Evolutionary conservation across 2,113 vertebrate genomes (phyloP), one percentile per base, ranked within the genome.

Genomic region (Dolichallabes microphthalmus): DNA sequence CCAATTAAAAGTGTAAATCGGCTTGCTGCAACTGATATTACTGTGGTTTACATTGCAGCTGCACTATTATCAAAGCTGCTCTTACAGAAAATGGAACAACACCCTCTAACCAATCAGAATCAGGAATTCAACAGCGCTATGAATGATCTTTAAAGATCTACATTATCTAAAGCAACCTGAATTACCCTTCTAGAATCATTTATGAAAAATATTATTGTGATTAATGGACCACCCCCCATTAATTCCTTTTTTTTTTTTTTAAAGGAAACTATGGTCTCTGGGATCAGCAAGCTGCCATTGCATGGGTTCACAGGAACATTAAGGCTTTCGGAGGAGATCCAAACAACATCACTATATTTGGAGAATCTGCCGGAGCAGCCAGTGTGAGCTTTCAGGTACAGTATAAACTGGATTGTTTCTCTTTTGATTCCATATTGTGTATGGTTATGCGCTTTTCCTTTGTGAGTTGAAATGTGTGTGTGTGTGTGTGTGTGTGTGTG

Each of bases 241-340:
- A 97, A 39, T 39, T 39, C 0, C n/a, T 39, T 39, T 39, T 6
- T 0, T 39, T 45, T 45, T 45, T 45, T 45, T 45, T 45, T 45
- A 0, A 45, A 45, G 98, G 98, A 69, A 99, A 99, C 92, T 98
- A 96, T 0, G 97, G 97, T 3, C 94, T 99, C 71, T 96, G 97
- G 94, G 97, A 99, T 86, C 98, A 99, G 94, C 97, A 98, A 3
- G 96, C 97, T 82, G 97, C 96, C 87, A 98, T 99, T 0, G 92
- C 95, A 1, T 99, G 97, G 98, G 97, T 99, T 80, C 94, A 98
- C 95, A 96, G 97, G 88, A 99, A 99, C 90, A 99, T 99, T 58
- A 93, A 78, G 0, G 94, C 93, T 22, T 99, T 99, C 12, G 98
- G 98, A 1, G 98, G 98, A 0, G 94, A 98, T 90, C 95, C 97